Evolutionary conservation across 2,888 invertebrate genomes (phyloP).

Genomic region (Protophormia terraenovae): DNA sequence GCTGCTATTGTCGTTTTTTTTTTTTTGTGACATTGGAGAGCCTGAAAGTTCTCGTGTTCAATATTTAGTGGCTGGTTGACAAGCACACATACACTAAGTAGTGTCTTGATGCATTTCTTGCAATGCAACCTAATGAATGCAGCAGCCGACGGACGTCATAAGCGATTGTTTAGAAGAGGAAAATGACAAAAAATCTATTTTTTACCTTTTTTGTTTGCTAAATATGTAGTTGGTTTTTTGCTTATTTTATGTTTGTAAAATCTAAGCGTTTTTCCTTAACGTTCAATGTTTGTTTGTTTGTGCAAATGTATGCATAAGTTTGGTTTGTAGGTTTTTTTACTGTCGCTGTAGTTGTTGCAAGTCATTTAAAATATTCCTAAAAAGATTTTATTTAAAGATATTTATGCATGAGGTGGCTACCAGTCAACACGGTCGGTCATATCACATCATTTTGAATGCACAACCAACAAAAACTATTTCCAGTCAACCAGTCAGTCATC

Average conservation of each 20-base stretch:
- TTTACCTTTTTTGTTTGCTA: conserved; percentile 9
- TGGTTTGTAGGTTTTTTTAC: conserved; percentile 24
- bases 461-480: conserved; percentile 57
- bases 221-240: not conserved
- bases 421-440: conserved; percentile 71
- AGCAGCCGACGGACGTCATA: conserved; percentile 44
- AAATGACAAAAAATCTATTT: conserved; percentile 9
- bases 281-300: conserved; percentile 5
- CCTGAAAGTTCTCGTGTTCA: conserved; percentile 35
- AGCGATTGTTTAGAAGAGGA: conserved; percentile 36
- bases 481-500: conserved; percentile 43
- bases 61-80: conserved; percentile 39
- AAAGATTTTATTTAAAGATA: conserved; percentile 66
- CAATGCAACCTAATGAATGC: conserved; percentile 46
- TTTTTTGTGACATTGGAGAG: conserved; percentile 32
- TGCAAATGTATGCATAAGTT: conserved; percentile 33
- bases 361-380: conserved; percentile 66
- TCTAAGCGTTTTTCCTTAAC: conserved; percentile 11
- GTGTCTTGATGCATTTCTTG: conserved; percentile 38
- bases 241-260: not conserved
- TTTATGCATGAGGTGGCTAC: conserved; percentile 69
- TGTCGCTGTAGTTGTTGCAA: conserved; percentile 40
- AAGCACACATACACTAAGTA: not conserved
- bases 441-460: conserved; percentile 68
- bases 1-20: conserved; percentile 16